A percentile compares a stretch with the other conserved stretches of the same genome.
These are phyloP conservation scores for Dyspetes luteomarginatus DNA, from an alignment of 2,888 invertebrate species.

Conservation along the genomic window DNA sequence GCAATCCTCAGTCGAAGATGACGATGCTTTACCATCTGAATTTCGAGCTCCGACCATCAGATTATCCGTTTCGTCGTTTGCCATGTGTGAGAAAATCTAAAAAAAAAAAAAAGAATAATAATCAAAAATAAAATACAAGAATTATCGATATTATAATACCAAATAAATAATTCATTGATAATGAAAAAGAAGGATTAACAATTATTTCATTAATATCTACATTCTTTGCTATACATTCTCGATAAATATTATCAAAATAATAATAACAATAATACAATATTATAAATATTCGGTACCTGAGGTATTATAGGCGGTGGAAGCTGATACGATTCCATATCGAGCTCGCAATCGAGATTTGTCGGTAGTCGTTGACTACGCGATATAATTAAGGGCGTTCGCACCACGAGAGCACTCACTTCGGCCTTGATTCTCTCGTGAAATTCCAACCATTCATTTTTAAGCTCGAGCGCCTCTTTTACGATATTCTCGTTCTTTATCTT, in stretches of 20 bases:
- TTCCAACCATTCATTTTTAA: constrained; percentile 89
- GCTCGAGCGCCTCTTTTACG: constrained; percentile 86
- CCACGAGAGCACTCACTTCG: constrained; percentile 89
- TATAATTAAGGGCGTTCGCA: constrained; percentile 90
- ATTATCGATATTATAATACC: too few species aligned
- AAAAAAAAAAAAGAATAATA: constrained; percentile 3
- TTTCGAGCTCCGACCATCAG: constrained; percentile 20
- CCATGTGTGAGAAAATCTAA: constrained; percentile 75
- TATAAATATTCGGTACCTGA: constrained; percentile 81
- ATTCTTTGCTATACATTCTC: too few species aligned
- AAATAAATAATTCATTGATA: too few species aligned
- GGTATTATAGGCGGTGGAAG: constrained; percentile 85
- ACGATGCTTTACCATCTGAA: constrained; percentile 55
- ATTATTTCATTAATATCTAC: too few species aligned
- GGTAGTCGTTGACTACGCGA: constrained; percentile 87
- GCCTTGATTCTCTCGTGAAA: constrained; percentile 91
- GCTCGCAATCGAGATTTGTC: constrained; percentile 85
- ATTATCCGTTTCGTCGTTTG: constrained; percentile 68
- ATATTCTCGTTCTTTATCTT: constrained; percentile 87
- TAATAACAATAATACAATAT: too few species aligned
- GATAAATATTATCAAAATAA: too few species aligned
- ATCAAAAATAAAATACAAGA: too few species aligned
- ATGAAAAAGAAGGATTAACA: too few species aligned
- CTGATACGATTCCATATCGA: constrained; percentile 82
- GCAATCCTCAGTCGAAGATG: constrained; percentile 76